Evolutionary conservation across 30 jellyfish, hydroid and myxozoan genomes (phyloP).

Genomic region (Morbakka virulenta): DNA sequence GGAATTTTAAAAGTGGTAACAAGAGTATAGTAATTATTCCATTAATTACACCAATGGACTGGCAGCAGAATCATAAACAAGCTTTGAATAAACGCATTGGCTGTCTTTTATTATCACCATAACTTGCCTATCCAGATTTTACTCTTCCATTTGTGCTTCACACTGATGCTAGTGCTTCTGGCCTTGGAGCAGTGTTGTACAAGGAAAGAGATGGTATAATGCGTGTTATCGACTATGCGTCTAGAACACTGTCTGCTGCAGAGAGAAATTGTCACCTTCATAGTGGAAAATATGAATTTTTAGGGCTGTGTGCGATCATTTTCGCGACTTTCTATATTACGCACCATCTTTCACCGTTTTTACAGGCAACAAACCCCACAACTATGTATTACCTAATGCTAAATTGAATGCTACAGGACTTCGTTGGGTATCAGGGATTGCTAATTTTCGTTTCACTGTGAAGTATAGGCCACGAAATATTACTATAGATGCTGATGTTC

Average conservation of each 20-base stretch:
- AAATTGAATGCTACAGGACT: slow-evolving; percentile 42
- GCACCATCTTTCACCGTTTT: slow-evolving; percentile 35
- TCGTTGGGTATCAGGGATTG: slow-evolving; percentile 37
- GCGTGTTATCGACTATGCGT: slow-evolving; percentile 38
- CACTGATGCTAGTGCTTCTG: slow-evolving; percentile 39
- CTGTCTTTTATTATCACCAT: neutral
- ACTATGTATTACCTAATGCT: slow-evolving; percentile 11
- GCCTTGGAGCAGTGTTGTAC: slow-evolving; percentile 44
- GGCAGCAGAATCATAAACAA: slow-evolving; percentile 8
- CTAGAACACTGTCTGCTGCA: slow-evolving; percentile 39
- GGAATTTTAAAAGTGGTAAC: neutral
- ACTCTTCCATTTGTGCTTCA: slow-evolving; percentile 7
- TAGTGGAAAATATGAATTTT: slow-evolving; percentile 43
- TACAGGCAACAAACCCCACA: slow-evolving; percentile 28
- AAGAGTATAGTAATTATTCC: slow-evolving; percentile 4
- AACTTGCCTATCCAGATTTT: slow-evolving; percentile 40
- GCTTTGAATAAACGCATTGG: slow-evolving; percentile 5
- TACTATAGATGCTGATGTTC: slow-evolving; percentile 2
- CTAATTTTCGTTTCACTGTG: slow-evolving; percentile 23
- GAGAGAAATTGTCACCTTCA: slow-evolving; percentile 36
- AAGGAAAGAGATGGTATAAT: slow-evolving; percentile 12
- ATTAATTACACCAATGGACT: slow-evolving; percentile 4
- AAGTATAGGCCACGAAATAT: slow-evolving; percentile 14
- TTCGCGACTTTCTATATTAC: slow-evolving; percentile 39
- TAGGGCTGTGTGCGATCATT: slow-evolving; percentile 57